Evolutionary conservation across 2,797 vertebrate species (phyloP).

Genomic region (Uromys caudimaculatus): DNA sequence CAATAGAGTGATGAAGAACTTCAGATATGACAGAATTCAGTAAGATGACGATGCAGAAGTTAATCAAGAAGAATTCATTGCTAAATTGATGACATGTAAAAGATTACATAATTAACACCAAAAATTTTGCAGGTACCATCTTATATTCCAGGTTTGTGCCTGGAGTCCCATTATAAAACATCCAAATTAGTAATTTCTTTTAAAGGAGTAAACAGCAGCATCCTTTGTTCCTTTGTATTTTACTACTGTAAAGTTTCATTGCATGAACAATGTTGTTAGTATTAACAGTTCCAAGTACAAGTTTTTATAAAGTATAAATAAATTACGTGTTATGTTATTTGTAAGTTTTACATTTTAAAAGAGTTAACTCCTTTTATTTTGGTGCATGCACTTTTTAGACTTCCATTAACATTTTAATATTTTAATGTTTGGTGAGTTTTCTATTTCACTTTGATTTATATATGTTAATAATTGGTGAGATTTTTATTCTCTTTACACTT

Average conservation of each 20-base stretch:
- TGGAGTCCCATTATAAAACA: slow-evolving; percentile 72
- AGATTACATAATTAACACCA: slow-evolving; percentile 77
- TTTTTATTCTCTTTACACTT: slow-evolving; percentile 42
- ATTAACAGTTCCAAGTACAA: slow-evolving; percentile 80
- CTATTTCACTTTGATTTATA: slow-evolving; percentile 56
- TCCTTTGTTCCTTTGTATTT: slow-evolving; percentile 75
- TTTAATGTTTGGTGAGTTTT: slow-evolving; percentile 60
- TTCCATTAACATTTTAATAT: slow-evolving; percentile 85
- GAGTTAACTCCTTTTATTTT: slow-evolving; percentile 84
- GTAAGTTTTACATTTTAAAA: slow-evolving; percentile 66
- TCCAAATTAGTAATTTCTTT: slow-evolving; percentile 1
- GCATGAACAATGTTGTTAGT: slow-evolving; percentile 78
- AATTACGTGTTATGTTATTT: slow-evolving; percentile 78
- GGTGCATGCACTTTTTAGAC: slow-evolving; percentile 74
- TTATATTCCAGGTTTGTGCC: slow-evolving; percentile 77
- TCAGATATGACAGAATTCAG: slow-evolving; percentile 96
- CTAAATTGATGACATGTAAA: slow-evolving; percentile 90
- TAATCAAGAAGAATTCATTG: slow-evolving; percentile 90
- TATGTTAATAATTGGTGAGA: slow-evolving; percentile 2
- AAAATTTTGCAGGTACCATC: slow-evolving; percentile 72
- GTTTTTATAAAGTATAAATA: slow-evolving; percentile 82
- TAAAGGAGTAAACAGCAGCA: slow-evolving; percentile 78
- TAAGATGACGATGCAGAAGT: slow-evolving; percentile 94
- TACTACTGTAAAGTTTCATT: slow-evolving; percentile 79
- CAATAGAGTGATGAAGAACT: slow-evolving; percentile 94